Base-by-base conservation (phyloP, 2,888 invertebrate species). In the Melipona beecheii region DNA sequence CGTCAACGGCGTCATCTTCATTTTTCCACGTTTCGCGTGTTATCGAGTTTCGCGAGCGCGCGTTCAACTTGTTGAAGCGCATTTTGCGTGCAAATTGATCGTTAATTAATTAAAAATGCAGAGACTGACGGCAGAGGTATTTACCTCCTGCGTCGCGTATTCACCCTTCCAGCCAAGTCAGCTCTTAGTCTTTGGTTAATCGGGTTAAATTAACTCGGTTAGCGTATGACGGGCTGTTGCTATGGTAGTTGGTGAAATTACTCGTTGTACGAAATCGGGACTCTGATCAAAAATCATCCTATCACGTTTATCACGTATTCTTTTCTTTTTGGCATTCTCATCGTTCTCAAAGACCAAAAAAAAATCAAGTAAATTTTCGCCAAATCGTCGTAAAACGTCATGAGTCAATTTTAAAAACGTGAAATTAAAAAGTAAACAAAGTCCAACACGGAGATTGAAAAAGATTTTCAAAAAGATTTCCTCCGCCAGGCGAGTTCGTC, bases 141-240 rank as follows among this genome's bases (percentile, higher is more conserved):
- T 91, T 90, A 91, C 88, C 86, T 78, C 85, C 81, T 74, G 65
- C 64, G 78, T 49, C 70, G 73, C 78, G 85, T 83, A 78, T 81
- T 89, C 85, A 72, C 89, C 91, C 91, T 89, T 90, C 86, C 76
- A 89, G 91, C 88, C 85, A 89, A 92, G 91, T 92, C 92, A 93
- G 91, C 92, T 92, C 91, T 91, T 91, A 93, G 92, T 92, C 92
- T 91, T 92, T 86, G 85, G 92, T 92, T 93, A 93, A 93, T 93
- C 92, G 89, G 89, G 90, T 93, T 93, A 92, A 86, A 92, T 93
- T 93, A 93, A 93, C 92, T 92, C 88, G 89, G 90, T 93, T 93
- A 91, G 87, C 87, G 90, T 86, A 85, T 85, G 87, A 86, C 87
- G 84, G 82, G 84, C 83, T 86, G 81, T 87, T 87, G 88, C 90